A percentile compares a stretch with the other conserved stretches of the same genome.
Conservation (phyloP, 1,140 invertebrate species). For the Phocides pigmalion region DNA sequence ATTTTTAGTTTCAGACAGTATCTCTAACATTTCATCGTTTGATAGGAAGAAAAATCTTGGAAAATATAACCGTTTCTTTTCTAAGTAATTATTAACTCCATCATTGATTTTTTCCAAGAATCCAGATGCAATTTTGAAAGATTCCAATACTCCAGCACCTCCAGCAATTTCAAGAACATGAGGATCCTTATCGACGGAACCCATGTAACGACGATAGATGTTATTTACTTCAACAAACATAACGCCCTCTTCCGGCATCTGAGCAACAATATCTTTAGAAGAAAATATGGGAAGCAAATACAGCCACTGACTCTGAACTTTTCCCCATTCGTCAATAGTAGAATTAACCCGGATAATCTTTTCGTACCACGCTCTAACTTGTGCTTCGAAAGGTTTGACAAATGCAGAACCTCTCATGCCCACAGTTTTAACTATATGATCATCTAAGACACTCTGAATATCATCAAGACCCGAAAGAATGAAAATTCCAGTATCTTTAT, state of each 20-base stretch:
- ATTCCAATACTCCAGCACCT: conserved; percentile 89
- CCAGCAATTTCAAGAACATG: conserved; percentile 90
- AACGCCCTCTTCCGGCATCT: conserved; percentile 95
- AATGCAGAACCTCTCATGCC: conserved; percentile 96
- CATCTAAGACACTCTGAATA: conserved; percentile 93
- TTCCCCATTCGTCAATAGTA: conserved; percentile 95
- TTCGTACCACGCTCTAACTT: conserved; percentile 93
- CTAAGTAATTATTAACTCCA: conserved; percentile 95
- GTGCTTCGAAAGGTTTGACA: conserved; percentile 93
- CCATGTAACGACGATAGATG: conserved; percentile 93
- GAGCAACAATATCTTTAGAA: conserved; percentile 95
- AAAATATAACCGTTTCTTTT: conserved; percentile 96
- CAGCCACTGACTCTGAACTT: conserved; percentile 95
- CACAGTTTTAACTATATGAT: conserved; percentile 95
- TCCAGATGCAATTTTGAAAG: conserved; percentile 88
- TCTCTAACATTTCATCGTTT: conserved; percentile 97
- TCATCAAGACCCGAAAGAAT: conserved; percentile 94
- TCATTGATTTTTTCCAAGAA: conserved; percentile 93
- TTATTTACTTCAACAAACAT: conserved; percentile 90
- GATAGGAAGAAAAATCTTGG: conserved; percentile 97
- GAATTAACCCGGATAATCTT: conserved; percentile 90
- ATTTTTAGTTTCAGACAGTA: conserved; percentile 96
- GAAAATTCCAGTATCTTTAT: conserved; percentile 91
- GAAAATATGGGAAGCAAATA: conserved; percentile 97
- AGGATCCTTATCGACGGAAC: conserved; percentile 88